phyloP scores from a whole-genome alignment of 2,888 invertebrate genomes.

The Watsonalla cultraria region DNA sequence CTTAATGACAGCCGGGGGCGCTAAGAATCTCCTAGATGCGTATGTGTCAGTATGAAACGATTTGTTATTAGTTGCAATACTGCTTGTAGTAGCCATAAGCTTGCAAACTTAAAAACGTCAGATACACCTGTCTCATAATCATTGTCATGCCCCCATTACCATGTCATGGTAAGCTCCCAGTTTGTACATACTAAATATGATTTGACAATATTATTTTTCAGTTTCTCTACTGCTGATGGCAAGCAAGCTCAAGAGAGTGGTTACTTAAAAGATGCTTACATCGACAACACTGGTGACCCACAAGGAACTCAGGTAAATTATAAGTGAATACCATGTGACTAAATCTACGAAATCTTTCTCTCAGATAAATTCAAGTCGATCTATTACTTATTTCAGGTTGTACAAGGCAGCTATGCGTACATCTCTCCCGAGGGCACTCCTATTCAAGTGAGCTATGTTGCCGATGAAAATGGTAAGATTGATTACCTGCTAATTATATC shows the following conservation, averaged over 20 bases:
- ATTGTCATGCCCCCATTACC: no score
- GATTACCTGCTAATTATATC: no score
- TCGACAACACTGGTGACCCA: slow-evolving; percentile 82
- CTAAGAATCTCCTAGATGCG: no score
- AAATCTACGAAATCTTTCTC: neutral
- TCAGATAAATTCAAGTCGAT: neutral
- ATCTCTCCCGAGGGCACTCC: slow-evolving; percentile 86
- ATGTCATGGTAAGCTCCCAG: no score
- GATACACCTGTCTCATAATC: neutral
- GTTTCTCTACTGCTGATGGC: slow-evolving; percentile 87
- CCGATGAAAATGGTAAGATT: slow-evolving; percentile 84
- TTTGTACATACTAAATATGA: neutral
- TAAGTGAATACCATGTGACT: neutral
- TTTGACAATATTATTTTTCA: slow-evolving; percentile 42
- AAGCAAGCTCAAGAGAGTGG: slow-evolving; percentile 88
- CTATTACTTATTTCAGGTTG: slow-evolving; percentile 70
- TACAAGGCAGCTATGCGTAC: slow-evolving; percentile 87
- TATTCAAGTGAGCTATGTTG: slow-evolving; percentile 83
- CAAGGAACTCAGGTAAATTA: slow-evolving; percentile 65
- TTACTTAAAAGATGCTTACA: slow-evolving; percentile 83
- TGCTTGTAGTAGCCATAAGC: no score
- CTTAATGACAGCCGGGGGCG: no score
- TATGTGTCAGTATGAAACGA: no score
- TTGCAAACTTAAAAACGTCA: no score
- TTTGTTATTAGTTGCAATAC: no score